Evolutionary conservation across 2,797 vertebrate genomes (phyloP).

Genomic region (Neosilurus mollespiculum): DNA sequence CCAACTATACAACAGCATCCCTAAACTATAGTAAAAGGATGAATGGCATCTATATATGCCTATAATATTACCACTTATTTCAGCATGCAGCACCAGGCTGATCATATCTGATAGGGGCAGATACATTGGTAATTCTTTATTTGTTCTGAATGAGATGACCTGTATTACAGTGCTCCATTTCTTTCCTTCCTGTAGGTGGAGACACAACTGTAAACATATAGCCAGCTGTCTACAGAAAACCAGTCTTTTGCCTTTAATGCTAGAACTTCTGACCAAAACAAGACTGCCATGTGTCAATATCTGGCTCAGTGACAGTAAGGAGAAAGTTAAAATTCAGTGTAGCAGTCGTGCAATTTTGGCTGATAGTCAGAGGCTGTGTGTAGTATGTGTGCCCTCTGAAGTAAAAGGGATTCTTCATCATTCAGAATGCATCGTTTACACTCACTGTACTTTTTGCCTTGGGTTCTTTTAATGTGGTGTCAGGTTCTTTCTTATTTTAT

Average conservation of each 20-base stretch:
- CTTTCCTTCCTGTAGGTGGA: slow-evolving; percentile 59
- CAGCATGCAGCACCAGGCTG: not conserved
- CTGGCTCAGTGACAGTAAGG: not conserved
- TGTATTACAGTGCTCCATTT: not conserved
- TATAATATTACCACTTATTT: not conserved
- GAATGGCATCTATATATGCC: not conserved
- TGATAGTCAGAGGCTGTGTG: slow-evolving; percentile 6
- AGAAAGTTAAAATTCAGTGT: slow-evolving; percentile 6
- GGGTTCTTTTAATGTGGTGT: slow-evolving; percentile 12
- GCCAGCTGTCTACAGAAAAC: slow-evolving; percentile 28
- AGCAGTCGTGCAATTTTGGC: slow-evolving; percentile 4
- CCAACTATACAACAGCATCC: no score
- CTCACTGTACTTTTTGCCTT: slow-evolving; percentile 4
- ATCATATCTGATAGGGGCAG: not conserved
- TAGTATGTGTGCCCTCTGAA: not conserved
- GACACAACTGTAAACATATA: slow-evolving; percentile 62
- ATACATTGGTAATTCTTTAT: not conserved
- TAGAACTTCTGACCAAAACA: not conserved
- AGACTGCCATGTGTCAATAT: not conserved
- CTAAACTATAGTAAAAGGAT: not conserved
- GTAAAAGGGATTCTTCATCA: not conserved
- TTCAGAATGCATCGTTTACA: slow-evolving; percentile 42
- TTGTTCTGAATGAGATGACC: not conserved
- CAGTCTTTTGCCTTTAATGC: slow-evolving; percentile 9
- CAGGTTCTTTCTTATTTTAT: slow-evolving; percentile 1